Conservation (phyloP, 2,113 vertebrate species). For the Mus pahari region DNA sequence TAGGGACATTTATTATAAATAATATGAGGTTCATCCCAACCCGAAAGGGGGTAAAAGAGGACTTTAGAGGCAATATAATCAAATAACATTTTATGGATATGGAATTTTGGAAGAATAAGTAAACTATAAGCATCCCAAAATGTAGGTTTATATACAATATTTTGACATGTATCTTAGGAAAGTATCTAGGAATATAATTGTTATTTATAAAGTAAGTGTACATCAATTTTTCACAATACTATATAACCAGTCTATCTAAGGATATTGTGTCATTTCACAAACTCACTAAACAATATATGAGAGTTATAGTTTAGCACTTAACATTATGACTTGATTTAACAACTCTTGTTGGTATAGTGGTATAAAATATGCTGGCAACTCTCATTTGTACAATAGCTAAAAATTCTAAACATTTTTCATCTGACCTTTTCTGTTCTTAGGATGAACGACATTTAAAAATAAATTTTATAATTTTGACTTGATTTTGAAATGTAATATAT, state of each 20-base stretch:
- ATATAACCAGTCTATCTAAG: neutral
- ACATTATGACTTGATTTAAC: slow-evolving; percentile 20
- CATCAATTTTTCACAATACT: slow-evolving; percentile 13
- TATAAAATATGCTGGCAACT: slow-evolving; percentile 23
- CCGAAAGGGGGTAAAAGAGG: neutral
- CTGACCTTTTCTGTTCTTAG: neutral
- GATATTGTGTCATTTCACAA: neutral
- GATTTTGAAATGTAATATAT: neutral
- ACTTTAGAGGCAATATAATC: neutral
- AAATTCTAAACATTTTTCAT: slow-evolving; percentile 16
- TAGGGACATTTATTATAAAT: neutral
- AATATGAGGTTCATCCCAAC: neutral
- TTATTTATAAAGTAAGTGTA: neutral
- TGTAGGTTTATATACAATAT: neutral
- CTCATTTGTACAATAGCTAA: neutral
- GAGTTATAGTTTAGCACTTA: neutral
- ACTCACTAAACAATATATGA: neutral
- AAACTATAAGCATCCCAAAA: neutral
- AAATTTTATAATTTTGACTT: neutral
- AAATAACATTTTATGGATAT: neutral
- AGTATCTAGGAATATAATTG: neutral
- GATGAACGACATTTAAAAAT: neutral
- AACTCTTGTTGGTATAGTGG: neutral
- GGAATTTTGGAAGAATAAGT: neutral
- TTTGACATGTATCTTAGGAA: slow-evolving; percentile 27